Base-by-base conservation (phyloP, 1,140 invertebrate species). In the Penaeus indicus region DNA sequence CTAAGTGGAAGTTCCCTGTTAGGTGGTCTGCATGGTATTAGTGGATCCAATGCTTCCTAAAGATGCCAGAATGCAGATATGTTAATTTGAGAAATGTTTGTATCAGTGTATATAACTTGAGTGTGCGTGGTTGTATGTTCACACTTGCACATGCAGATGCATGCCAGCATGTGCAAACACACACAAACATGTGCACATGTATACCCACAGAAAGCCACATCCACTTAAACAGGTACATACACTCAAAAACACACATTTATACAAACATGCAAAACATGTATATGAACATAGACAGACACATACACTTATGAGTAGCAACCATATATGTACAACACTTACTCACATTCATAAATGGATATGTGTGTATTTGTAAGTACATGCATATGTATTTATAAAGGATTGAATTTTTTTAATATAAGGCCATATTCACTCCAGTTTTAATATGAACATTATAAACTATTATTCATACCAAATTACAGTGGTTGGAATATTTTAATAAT, bases 1-100 rank as follows among this genome's bases (percentile, higher is more conserved):
- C 16, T 67, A 7, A 72, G 78, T 63, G 63, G 64, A 27, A 72
- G 42, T n/a, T 27, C 85, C 19, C 85, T 87, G 60, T 47, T 80
- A 27, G 38, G 85, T 61, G 62, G 85, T 47, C 63, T 42, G 32
- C 60, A 22, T 67, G 54, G 38, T 47, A 42, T 42, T 42, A 69
- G 63, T 61, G 54, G 60, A 47, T 61, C 47, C 19, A 42, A 69
- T 10, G 18, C 79, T 54, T 47, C 72, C 42, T 75, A 54, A 54
- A 54, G 54, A 54, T 13, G 54, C 54, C 16, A 54, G 54, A 54
- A 16, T 13, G 16, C 54, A 54, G 54, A 54, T 54, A 54, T 54
- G 54, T 54, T 54, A 54, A 54, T 54, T 54, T 54, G 54, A 54
- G 54, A 54, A 54, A 54, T 54, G 54, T 54, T 54, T 54, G 54